phyloP scores from a whole-genome alignment of 1,140 invertebrate species.

The Eufriesea mexicana region DNA sequence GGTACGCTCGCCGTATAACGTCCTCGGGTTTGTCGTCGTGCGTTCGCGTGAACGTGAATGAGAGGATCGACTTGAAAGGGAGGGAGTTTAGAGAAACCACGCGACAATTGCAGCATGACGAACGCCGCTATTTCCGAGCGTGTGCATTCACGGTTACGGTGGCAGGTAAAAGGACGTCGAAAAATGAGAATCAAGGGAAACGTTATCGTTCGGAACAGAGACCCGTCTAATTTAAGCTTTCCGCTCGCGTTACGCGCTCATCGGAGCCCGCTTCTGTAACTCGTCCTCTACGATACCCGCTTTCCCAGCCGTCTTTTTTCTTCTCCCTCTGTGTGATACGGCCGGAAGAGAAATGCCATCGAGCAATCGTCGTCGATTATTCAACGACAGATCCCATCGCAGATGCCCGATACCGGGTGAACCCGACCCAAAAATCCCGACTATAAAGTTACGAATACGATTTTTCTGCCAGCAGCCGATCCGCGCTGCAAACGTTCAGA shows the following conservation, averaged over 20 bases:
- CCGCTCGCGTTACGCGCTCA: not conserved
- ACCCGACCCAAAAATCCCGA: conserved; percentile 16
- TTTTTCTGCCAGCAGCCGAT: conserved; percentile 31
- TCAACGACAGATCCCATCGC: conserved; percentile 10
- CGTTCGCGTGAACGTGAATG: not conserved
- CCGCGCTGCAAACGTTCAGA: not conserved
- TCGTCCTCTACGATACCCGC: not conserved
- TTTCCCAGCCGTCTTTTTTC: not conserved
- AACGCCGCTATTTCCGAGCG: not conserved
- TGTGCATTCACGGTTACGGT: not conserved
- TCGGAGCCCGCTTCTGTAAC: not conserved
- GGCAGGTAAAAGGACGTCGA: not conserved
- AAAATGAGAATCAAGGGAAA: not conserved
- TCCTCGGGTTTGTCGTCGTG: too few species aligned
- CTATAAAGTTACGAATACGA: conserved; percentile 16
- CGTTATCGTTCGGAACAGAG: too few species aligned
- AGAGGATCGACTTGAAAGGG: not conserved
- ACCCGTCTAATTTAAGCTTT: too few species aligned
- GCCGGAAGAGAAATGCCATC: not conserved
- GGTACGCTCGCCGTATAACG: not conserved
- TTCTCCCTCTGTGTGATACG: not conserved
- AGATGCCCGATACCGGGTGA: not conserved
- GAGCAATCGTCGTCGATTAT: conserved; percentile 26
- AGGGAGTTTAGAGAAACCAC: not conserved
- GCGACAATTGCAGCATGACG: not conserved